Evolutionary conservation across 2,888 invertebrate species (phyloP).

Genomic region (Rutpela maculata): DNA sequence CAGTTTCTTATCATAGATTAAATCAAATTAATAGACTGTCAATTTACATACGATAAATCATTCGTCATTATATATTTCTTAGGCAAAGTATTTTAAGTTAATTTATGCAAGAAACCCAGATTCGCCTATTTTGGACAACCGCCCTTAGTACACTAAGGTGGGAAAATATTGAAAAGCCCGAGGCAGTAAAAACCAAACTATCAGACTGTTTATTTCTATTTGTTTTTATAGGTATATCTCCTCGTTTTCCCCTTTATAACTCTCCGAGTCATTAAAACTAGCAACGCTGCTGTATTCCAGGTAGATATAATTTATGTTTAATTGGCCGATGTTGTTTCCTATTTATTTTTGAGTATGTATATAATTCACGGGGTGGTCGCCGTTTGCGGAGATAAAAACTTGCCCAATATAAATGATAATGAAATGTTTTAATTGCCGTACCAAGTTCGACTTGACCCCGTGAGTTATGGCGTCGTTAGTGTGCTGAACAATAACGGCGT

Average conservation of each 20-base stretch:
- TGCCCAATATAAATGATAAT: conserved; percentile 56
- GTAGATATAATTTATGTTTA: conserved; percentile 14
- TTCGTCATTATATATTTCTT: too few relatives aligned
- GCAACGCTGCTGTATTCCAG: background rate
- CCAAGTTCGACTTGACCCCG: conserved; percentile 58
- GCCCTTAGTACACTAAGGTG: too few relatives aligned
- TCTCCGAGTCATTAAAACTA: background rate
- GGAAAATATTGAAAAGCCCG: too few relatives aligned
- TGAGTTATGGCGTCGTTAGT: conserved; percentile 61
- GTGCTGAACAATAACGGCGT: conserved; percentile 59
- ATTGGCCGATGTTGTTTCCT: background rate
- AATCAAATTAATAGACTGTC: too few relatives aligned
- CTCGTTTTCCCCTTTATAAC: background rate
- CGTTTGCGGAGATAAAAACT: conserved; percentile 39
- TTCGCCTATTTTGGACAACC: too few relatives aligned
- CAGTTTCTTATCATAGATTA: too few relatives aligned
- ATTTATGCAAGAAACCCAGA: too few relatives aligned
- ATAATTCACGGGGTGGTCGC: conserved; percentile 8
- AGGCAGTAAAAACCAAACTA: too few relatives aligned
- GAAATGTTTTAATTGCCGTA: conserved; percentile 58
- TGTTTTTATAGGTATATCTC: background rate
- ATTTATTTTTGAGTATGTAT: conserved; percentile 5
- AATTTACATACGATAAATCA: too few relatives aligned
- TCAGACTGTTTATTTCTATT: background rate
- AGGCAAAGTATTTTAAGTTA: too few relatives aligned